Evolutionary conservation across 2,888 invertebrate species (phyloP).

Genomic region (Oegoconia quadripuncta): DNA sequence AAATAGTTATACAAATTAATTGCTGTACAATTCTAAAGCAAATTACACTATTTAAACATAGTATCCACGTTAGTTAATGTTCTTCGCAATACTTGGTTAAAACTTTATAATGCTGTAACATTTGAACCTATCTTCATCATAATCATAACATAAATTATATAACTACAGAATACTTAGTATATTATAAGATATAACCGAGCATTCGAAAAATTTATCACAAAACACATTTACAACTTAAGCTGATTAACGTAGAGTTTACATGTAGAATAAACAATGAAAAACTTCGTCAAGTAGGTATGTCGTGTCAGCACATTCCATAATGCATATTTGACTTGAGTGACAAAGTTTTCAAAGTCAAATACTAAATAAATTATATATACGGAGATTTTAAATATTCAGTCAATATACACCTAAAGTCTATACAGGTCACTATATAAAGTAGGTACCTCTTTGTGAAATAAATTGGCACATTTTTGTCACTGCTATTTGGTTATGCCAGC

Average conservation of each 20-base stretch:
- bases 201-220: conserved; percentile 17
- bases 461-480: conserved; percentile 17
- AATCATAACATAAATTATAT: conserved; percentile 19
- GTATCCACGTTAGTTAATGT: conserved; percentile 26
- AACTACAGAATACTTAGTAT: conserved; percentile 28
- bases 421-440: conserved; percentile 1
- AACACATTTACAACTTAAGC: conserved; percentile 14
- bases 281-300: background rate
- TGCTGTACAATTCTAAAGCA: conserved; percentile 64
- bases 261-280: background rate
- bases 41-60: conserved; percentile 42
- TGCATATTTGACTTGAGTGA: background rate
- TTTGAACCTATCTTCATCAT: conserved; percentile 19
- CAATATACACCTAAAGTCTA: conserved; percentile 8
- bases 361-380: conserved; percentile 7
- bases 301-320: background rate
- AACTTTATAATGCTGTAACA: conserved; percentile 12
- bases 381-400: conserved; percentile 6
- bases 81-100: conserved; percentile 15
- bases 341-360: conserved; percentile 5
- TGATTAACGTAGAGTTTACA: conserved; percentile 3
- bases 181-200: too few species aligned
- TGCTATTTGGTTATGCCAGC: conserved; percentile 1
- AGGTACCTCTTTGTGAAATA: conserved; percentile 3
- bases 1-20: conserved; percentile 72